Percentiles rank a stretch among this genome's conserved stretches.
Evolutionary conservation across 1,140 invertebrate genomes (phyloP).

Genomic region (Nymphalis io): DNA sequence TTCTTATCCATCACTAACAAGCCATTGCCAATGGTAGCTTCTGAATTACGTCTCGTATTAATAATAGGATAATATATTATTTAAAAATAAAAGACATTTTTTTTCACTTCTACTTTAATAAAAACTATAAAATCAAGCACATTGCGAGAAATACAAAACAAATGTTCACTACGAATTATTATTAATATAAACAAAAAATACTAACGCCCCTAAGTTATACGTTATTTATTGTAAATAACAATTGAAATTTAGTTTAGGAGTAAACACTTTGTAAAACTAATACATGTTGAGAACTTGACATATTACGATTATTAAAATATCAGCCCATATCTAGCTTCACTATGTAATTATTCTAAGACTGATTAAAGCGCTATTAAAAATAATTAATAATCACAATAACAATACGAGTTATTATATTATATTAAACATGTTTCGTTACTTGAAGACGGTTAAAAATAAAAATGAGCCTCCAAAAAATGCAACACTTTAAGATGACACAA

Average conservation of each 20-base stretch:
- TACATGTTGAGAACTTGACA: background rate
- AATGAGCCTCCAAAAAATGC: no score
- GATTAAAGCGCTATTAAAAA: background rate
- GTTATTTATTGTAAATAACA: background rate
- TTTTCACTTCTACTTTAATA: slow-evolving; percentile 6
- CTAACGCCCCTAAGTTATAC: background rate
- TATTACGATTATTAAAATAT: no score
- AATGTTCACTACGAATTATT: background rate
- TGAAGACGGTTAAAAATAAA: no score
- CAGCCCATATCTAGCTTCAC: background rate
- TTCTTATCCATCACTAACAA: no score
- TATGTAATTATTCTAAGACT: background rate
- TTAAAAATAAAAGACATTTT: background rate
- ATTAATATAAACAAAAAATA: background rate
- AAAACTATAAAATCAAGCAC: slow-evolving; percentile 1
- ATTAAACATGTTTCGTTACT: no score
- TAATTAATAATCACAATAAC: background rate
- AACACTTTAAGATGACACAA: no score
- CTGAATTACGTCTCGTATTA: no score
- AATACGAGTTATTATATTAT: no score
- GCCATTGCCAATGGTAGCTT: no score
- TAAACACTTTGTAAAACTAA: background rate
- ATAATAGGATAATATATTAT: no score
- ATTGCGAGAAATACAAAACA: background rate
- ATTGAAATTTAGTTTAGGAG: background rate